Evolutionary conservation across 2,797 vertebrate species (phyloP).

Genomic region (Cyclura pinguis): DNA sequence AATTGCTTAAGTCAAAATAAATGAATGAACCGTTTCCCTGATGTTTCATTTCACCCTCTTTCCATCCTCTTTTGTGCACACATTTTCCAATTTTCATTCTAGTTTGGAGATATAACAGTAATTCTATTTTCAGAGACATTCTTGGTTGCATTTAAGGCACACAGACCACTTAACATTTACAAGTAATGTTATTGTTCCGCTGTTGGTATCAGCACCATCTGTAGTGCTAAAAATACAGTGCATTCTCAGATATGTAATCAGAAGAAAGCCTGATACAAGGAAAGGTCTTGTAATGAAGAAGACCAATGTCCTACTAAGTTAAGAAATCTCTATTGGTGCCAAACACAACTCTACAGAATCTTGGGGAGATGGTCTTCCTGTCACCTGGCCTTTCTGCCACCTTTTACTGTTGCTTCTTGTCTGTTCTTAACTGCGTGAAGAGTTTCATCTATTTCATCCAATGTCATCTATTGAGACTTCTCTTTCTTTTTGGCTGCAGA

Average conservation of each 20-base stretch:
- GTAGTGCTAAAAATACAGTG: conserved; percentile 61
- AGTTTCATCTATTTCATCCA: too few relatives aligned
- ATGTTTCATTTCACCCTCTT: not conserved
- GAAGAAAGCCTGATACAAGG: not conserved
- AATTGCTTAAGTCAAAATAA: not conserved
- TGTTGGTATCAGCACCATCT: conserved; percentile 48
- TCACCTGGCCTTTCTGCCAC: too few relatives aligned
- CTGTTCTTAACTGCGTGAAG: too few relatives aligned
- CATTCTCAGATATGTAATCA: conserved; percentile 33
- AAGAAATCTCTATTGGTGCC: not conserved
- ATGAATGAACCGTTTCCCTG: conserved; percentile 4
- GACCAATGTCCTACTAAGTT: not conserved
- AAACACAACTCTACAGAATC: not conserved
- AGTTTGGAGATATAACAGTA: not conserved
- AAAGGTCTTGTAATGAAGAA: conserved; percentile 13
- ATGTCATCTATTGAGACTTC: too few relatives aligned
- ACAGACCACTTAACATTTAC: conserved; percentile 57
- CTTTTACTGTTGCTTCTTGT: too few relatives aligned
- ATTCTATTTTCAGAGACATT: conserved; percentile 20
- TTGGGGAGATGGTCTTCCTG: not conserved
- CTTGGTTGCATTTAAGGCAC: conserved; percentile 54
- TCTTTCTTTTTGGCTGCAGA: too few relatives aligned
- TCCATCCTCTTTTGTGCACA: not conserved
- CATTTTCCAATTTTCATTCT: conserved; percentile 3
- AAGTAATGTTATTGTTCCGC: conserved; percentile 58